Conservation (phyloP, 1,140 invertebrate species). For the Aphidius ervi region DNA sequence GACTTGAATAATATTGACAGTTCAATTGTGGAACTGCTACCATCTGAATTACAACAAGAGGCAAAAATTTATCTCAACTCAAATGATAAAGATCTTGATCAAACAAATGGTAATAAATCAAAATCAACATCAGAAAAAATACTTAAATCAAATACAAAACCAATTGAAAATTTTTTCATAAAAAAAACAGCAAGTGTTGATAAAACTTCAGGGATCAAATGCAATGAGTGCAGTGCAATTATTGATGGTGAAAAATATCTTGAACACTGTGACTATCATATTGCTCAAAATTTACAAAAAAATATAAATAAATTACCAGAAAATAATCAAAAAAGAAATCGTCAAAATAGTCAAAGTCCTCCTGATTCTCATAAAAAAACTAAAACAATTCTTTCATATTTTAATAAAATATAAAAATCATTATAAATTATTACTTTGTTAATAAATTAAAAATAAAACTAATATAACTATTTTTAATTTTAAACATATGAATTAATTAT, state of each 20-base stretch:
- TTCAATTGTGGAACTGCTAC: conserved; percentile 43
- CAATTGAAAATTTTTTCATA: conserved; percentile 40
- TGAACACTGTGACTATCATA: conserved; percentile 69
- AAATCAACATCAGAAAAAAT: too few relatives aligned
- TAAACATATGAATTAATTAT: too few relatives aligned
- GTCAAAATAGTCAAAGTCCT: conserved; percentile 1
- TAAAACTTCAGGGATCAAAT: conserved; percentile 47
- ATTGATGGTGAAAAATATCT: conserved; percentile 56
- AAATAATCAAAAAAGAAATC: conserved; percentile 15
- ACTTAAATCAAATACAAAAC: too few relatives aligned
- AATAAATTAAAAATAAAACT: too few relatives aligned
- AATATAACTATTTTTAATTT: too few relatives aligned
- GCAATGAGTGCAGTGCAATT: conserved; percentile 60
- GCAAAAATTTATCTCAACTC: conserved; percentile 36
- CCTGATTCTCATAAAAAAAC: conserved; percentile 21
- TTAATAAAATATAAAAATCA: conserved; percentile 3
- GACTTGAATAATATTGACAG: conserved; percentile 48
- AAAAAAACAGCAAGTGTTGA: conserved; percentile 24
- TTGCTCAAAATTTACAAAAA: conserved; percentile 63
- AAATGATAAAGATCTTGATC: conserved; percentile 13
- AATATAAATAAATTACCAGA: conserved; percentile 42
- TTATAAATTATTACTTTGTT: too few relatives aligned
- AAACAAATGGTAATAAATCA: too few relatives aligned
- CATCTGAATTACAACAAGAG: conserved; percentile 41
- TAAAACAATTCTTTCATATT: conserved; percentile 25